Conservation (phyloP, 2,797 vertebrate species). For the Enteromius treurensis region DNA sequence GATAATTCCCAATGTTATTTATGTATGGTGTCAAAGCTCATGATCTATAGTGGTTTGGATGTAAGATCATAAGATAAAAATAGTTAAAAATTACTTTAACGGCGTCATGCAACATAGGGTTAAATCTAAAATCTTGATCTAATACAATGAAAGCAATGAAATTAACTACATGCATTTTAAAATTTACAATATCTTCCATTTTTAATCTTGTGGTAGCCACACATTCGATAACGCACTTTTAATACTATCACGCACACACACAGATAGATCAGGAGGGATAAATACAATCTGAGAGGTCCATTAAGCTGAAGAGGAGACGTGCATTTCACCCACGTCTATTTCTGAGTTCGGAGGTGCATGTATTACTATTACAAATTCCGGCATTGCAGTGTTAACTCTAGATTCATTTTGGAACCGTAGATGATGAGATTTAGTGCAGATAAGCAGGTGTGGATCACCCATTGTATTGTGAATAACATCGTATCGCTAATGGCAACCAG, state of each 20-base stretch:
- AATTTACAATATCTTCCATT: slow-evolving; percentile 20
- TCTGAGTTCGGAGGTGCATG: slow-evolving; percentile 3
- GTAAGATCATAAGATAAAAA: neutral
- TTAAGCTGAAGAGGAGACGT: slow-evolving; percentile 40
- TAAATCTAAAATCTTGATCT: neutral
- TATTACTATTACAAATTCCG: slow-evolving; percentile 25
- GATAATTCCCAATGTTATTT: neutral
- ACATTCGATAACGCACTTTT: slow-evolving; percentile 1
- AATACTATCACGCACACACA: slow-evolving; percentile 27
- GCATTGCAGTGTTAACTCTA: neutral
- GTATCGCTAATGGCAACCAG: slow-evolving; percentile 14
- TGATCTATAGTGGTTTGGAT: neutral
- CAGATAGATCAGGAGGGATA: slow-evolving; percentile 27
- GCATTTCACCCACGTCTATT: neutral
- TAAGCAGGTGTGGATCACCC: neutral
- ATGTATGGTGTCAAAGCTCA: neutral
- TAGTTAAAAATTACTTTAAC: neutral
- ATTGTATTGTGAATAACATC: neutral
- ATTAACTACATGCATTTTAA: slow-evolving; percentile 1
- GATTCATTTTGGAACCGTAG: neutral
- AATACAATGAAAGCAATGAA: neutral
- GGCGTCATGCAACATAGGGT: neutral
- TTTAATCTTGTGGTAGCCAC: slow-evolving; percentile 35
- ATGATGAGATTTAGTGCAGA: neutral
- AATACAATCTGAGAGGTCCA: slow-evolving; percentile 57